Evolutionary conservation across 2,113 vertebrate genomes (phyloP).

Genomic region (Enhydra lutris): DNA sequence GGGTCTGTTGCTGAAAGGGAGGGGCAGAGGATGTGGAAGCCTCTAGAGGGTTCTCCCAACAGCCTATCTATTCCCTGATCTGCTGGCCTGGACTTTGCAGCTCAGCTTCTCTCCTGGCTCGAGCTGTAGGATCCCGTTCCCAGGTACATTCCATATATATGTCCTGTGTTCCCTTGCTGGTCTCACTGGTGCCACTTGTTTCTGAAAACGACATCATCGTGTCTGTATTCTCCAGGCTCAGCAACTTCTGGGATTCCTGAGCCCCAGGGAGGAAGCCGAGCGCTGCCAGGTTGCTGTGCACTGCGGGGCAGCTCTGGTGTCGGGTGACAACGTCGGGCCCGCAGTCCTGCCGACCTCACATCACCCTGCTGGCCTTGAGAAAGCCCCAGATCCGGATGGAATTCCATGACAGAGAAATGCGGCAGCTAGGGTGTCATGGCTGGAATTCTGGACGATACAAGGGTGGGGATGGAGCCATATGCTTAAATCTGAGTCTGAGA

Average conservation of each 20-base stretch:
- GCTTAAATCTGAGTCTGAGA: neutral
- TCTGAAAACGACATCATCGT: neutral
- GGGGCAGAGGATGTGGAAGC: rapidly evolving
- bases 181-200: slow-evolving; percentile 16
- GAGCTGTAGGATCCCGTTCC: neutral
- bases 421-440: rapidly evolving
- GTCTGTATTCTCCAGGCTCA: slow-evolving; percentile 31
- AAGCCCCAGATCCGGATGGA: neutral
- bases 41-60: neutral
- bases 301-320: neutral
- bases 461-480: rapidly evolving
- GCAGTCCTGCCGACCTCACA: neutral
- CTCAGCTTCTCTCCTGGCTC: neutral
- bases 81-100: neutral
- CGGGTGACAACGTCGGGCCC: slow-evolving; percentile 11
- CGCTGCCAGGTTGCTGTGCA: neutral
- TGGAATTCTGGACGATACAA: neutral
- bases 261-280: slow-evolving; percentile 5
- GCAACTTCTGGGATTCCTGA: neutral
- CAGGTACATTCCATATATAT: slow-evolving; percentile 43
- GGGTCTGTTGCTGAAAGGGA: neutral
- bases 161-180: neutral
- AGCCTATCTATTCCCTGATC: neutral
- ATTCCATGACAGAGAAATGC: rapidly evolving
- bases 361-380: neutral